These are phyloP conservation scores for Microctenopoma lineatum DNA, from an alignment of 2,797 vertebrate species.

Conservation along the genomic window DNA sequence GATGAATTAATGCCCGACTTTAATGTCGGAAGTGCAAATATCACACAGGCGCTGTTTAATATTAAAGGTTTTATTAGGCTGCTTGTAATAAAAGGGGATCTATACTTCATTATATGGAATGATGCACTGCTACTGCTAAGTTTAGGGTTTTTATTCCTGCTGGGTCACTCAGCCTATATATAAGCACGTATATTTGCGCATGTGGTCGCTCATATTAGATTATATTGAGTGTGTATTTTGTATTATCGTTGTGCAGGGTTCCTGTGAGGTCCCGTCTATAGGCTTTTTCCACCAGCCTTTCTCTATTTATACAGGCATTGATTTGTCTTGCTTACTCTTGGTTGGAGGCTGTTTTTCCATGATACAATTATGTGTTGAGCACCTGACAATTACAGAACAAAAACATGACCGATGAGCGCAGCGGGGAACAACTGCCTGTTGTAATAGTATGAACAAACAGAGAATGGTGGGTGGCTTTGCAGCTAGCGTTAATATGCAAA, in stretches of 20 bases:
- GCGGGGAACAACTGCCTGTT: constrained; percentile 58
- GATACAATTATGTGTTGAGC: constrained; percentile 74
- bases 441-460: constrained; percentile 61
- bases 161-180: neutral
- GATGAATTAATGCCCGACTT: constrained; percentile 49
- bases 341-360: constrained; percentile 58
- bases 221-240: constrained; percentile 15
- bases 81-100: constrained; percentile 20
- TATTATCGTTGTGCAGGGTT: constrained; percentile 22
- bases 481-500: constrained; percentile 59
- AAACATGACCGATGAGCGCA: constrained; percentile 68
- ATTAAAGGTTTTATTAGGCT: constrained; percentile 15
- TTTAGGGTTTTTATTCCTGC: constrained; percentile 12
- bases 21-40: constrained; percentile 52
- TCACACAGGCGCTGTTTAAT: constrained; percentile 36
- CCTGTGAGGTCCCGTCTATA: neutral
- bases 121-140: neutral
- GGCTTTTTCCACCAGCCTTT: constrained; percentile 10
- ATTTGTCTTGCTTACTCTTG: constrained; percentile 54
- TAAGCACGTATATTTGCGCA: neutral
- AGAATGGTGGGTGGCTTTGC: constrained; percentile 59
- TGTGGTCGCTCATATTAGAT: constrained; percentile 26
- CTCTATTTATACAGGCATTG: constrained; percentile 30
- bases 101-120: constrained; percentile 24
- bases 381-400: constrained; percentile 75